These are phyloP conservation scores for Drosophila repletoides DNA, from an alignment of 1,140 invertebrate genomes.

Conservation along the genomic window DNA sequence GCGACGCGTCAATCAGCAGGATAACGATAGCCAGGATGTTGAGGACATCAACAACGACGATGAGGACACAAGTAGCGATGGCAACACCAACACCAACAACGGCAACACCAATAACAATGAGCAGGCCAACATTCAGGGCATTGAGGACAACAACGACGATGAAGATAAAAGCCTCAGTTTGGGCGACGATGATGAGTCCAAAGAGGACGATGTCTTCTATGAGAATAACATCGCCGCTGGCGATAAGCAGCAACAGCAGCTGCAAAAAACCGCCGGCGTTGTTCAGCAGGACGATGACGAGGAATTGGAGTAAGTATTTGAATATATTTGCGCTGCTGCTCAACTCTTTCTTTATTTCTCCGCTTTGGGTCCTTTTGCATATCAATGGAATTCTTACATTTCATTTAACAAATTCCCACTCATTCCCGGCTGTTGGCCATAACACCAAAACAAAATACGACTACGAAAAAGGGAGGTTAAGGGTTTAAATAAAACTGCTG, in stretches of 20 bases:
- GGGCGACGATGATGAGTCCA: slow-evolving; percentile 83
- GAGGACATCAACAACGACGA: slow-evolving; percentile 76
- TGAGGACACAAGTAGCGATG: slow-evolving; percentile 71
- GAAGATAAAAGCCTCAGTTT: slow-evolving; percentile 71
- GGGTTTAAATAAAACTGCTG: neutral
- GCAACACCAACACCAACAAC: slow-evolving; percentile 72
- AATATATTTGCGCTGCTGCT: neutral
- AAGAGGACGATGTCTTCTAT: slow-evolving; percentile 89
- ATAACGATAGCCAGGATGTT: slow-evolving; percentile 69
- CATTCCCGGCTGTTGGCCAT: neutral
- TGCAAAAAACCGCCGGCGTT: slow-evolving; percentile 29
- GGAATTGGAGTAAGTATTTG: slow-evolving; percentile 82
- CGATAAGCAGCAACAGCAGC: slow-evolving; percentile 58
- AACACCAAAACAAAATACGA: too few relatives aligned
- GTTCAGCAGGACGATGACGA: slow-evolving; percentile 85
- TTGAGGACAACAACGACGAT: slow-evolving; percentile 70
- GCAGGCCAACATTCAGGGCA: slow-evolving; percentile 74
- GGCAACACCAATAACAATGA: slow-evolving; percentile 74
- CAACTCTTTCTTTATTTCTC: neutral
- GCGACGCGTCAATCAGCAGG: slow-evolving; percentile 78
- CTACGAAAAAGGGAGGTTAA: slow-evolving; percentile 30
- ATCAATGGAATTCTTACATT: slow-evolving; percentile 66
- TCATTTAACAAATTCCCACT: slow-evolving; percentile 74
- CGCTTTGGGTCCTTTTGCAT: slow-evolving; percentile 21
- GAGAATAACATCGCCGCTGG: slow-evolving; percentile 84